Conservation (phyloP, 37 sponge, comb jelly and placozoan genomes). For the Tethya wilhelma region DNA sequence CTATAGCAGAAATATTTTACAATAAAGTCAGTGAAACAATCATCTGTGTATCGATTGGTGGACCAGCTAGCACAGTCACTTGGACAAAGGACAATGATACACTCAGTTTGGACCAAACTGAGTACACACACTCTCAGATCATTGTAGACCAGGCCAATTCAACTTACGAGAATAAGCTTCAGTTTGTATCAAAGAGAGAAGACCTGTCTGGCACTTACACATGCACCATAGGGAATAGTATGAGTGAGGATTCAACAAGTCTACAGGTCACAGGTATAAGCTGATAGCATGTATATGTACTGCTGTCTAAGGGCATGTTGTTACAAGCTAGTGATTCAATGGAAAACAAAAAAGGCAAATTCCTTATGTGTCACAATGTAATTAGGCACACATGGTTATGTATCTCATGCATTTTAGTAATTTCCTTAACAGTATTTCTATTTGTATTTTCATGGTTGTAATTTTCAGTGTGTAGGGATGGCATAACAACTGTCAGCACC, state of each 20-base stretch:
- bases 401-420: background rate
- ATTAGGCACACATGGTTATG: too few species aligned
- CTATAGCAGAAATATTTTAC: background rate
- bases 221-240: background rate
- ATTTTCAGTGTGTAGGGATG: too few species aligned
- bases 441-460: too few species aligned
- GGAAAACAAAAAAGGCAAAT: too few species aligned
- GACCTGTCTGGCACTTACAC: background rate
- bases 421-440: too few species aligned
- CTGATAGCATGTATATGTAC: too few species aligned
- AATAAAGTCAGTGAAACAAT: background rate
- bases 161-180: background rate
- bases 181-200: background rate
- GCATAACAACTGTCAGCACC: too few species aligned
- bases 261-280: background rate
- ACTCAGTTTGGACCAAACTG: background rate
- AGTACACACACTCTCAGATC: background rate
- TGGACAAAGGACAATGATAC: background rate
- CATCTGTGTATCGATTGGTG: background rate
- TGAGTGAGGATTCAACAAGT: background rate
- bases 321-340: background rate
- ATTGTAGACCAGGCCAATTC: background rate
- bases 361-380: too few species aligned
- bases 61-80: background rate
- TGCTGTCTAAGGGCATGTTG: background rate